Base-by-base conservation (phyloP, 2,888 invertebrate species). In the Esperia sulphurella region DNA sequence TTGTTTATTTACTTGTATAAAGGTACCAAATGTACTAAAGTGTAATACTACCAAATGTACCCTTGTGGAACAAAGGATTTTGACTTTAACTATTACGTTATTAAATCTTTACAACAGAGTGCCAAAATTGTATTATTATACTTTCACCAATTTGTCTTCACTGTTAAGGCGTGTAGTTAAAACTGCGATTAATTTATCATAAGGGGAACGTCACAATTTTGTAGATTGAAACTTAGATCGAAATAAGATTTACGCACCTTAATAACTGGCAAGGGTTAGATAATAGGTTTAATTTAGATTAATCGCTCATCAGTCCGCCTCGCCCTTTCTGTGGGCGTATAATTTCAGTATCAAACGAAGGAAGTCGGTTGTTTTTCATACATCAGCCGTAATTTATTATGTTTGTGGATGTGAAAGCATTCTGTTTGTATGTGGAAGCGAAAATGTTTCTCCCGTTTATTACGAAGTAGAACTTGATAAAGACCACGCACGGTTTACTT, bases 211-310 rank as follows among this genome's bases (percentile, higher is more conserved):
- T 45, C 45, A 45, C 9, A 45, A 12, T 12, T 46, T 35, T 8
- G 13, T 30, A 43, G 14, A 42, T 47, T 47, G 29, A 47, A 31
- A 47, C 10, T 42, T 43, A 8, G 14, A 40, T 40, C 31, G 38
- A 12, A 42, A 42, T 12, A 43, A 46, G 41, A 42, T 58, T 59
- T 56, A 63, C 54, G 55, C 51, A 51, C 60, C 55, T 55, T 61
- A 59, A 66, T 66, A 65, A 63, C 61, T 63, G 68, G 65, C 70
- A 79, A 81, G 83, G 80, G 79, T 81, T 75, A 66, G 68, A 72
- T 81, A 76, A 80, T 78, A 68, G 70, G 61, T 72, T 72, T 83
- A 80, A 82, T 83, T 75, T 75, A 78, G 76, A 83, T 83, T 77
- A 79, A 83, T 82, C 68, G 72, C 63, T 65, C 68, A 61, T 75